A percentile compares a stretch with the other conserved stretches of the same genome.
phyloP scores from a whole-genome alignment of 1,140 invertebrate species.

The Nymphalis io region DNA sequence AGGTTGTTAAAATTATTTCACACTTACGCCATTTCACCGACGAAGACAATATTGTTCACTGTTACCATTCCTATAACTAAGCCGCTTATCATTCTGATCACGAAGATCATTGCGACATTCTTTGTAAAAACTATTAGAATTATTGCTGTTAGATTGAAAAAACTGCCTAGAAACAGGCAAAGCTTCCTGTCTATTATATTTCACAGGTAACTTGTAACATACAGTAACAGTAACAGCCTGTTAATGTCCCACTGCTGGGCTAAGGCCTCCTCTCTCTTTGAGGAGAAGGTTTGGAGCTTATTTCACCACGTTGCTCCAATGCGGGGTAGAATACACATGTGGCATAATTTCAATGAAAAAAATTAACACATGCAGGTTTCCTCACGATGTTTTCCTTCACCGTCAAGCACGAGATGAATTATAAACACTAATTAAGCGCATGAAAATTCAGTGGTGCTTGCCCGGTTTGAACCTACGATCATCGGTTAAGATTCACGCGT shows the following conservation, averaged over 20 bases:
- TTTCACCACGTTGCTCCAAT: no score
- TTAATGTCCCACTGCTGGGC: no score
- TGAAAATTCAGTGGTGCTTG: no score
- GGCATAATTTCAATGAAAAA: no score
- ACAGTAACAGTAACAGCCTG: conserved; percentile 8
- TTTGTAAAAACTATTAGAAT: conserved; percentile 45
- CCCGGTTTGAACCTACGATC: no score
- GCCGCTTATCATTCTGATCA: conserved; percentile 50
- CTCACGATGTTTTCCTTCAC: no score
- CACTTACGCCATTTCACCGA: conserved; percentile 61
- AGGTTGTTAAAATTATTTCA: conserved; percentile 6
- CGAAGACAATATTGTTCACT: conserved; percentile 52
- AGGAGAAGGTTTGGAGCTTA: no score
- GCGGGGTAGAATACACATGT: no score
- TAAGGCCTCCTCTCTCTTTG: no score
- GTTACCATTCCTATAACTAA: conserved; percentile 53
- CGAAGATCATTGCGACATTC: conserved; percentile 50
- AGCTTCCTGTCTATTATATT: conserved; percentile 56
- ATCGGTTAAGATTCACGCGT: neutral
- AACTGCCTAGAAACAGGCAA: conserved; percentile 50
- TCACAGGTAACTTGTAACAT: conserved; percentile 52
- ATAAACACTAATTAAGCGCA: no score
- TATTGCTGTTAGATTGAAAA: conserved; percentile 45
- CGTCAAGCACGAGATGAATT: no score
- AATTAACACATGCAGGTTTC: no score